These are phyloP conservation scores for Drosophila rellima DNA, from an alignment of 2,888 invertebrate genomes.

Conservation along the genomic window DNA sequence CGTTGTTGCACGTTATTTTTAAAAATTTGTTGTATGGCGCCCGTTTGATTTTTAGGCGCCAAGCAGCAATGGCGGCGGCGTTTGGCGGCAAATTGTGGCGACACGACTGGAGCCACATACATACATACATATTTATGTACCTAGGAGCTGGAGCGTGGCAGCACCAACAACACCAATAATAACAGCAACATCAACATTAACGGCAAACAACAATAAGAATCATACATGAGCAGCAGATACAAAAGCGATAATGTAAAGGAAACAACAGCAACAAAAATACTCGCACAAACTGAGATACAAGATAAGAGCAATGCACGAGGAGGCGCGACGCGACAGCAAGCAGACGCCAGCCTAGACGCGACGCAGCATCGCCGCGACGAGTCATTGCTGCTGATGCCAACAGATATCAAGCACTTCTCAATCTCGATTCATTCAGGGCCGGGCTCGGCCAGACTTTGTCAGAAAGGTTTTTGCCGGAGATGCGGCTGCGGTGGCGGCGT, in stretches of 20 bases:
- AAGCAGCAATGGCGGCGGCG: constrained; percentile 54
- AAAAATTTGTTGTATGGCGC: constrained; percentile 58
- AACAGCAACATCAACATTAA: constrained; percentile 52
- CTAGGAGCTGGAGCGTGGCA: constrained; percentile 65
- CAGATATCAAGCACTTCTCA: constrained; percentile 73
- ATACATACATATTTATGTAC: too few species aligned
- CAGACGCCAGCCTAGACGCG: constrained; percentile 51
- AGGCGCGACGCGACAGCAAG: constrained; percentile 51
- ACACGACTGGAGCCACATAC: constrained; percentile 73
- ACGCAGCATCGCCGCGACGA: constrained; percentile 46
- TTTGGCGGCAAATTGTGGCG: constrained; percentile 84
- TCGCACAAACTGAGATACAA: constrained; percentile 52
- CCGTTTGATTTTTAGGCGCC: constrained; percentile 80
- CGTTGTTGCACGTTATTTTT: constrained; percentile 69
- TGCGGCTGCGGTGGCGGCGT: constrained; percentile 6
- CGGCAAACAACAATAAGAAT: constrained; percentile 31
- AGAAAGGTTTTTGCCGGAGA: constrained; percentile 50
- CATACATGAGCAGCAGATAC: constrained; percentile 43
- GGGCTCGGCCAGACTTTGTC: constrained; percentile 44
- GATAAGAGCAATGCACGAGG: constrained; percentile 63
- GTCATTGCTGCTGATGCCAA: constrained; percentile 54
- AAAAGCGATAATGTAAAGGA: constrained; percentile 53
- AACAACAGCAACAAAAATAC: constrained; percentile 30
- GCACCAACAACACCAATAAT: constrained; percentile 49
- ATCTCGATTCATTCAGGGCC: constrained; percentile 59